Evolutionary conservation across 2,888 invertebrate genomes (phyloP).

Genomic region (Gandaritis pyraliata): DNA sequence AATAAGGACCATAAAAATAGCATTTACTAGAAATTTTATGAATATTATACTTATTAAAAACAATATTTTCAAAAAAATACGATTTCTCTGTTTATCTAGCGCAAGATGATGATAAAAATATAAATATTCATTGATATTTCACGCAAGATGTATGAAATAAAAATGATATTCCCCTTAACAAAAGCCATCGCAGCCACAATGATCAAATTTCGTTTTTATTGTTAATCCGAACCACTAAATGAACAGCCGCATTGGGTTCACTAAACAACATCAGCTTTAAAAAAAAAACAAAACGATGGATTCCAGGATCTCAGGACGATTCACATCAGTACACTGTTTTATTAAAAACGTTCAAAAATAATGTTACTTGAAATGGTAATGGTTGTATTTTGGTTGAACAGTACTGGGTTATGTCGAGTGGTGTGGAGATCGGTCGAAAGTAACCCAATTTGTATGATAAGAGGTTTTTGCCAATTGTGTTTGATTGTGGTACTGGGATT

Average conservation of each 20-base stretch:
- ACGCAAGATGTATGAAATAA: neutral
- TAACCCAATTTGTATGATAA: conserved; percentile 18
- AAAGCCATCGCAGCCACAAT: conserved; percentile 68
- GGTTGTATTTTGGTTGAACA: conserved; percentile 24
- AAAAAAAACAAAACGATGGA: conserved; percentile 57
- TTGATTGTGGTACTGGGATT: conserved; percentile 2
- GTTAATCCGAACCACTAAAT: conserved; percentile 77
- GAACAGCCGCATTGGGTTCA: conserved; percentile 69
- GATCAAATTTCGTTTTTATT: conserved; percentile 85
- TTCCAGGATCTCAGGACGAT: conserved; percentile 64
- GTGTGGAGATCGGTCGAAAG: conserved; percentile 9
- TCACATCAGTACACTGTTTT: conserved; percentile 52
- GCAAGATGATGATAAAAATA: no score
- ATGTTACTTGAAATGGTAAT: conserved; percentile 32
- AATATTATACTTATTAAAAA: no score
- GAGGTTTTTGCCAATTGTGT: conserved; percentile 13
- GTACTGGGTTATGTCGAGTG: neutral
- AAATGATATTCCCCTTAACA: conserved; percentile 66
- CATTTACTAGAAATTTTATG: neutral
- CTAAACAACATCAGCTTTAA: conserved; percentile 67
- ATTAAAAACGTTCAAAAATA: conserved; percentile 44
- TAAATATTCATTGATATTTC: no score
- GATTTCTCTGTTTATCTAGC: no score
- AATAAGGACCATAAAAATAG: conserved; percentile 1
- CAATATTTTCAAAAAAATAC: no score